phyloP scores from a whole-genome alignment of 2,797 vertebrate species.

The Bradypodion ventrale region DNA sequence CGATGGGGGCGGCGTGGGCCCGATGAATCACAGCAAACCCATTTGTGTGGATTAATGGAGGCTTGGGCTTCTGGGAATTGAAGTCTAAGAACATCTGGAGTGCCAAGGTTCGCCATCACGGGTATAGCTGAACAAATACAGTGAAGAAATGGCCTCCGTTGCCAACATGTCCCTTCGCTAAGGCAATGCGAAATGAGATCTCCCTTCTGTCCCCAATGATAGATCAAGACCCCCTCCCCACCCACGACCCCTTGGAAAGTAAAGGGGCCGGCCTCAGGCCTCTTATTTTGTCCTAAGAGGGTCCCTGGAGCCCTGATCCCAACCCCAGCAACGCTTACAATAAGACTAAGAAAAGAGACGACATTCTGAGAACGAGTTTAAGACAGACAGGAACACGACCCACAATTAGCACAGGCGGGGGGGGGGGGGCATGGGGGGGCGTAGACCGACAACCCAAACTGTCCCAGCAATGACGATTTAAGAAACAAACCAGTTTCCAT shows the following conservation, averaged over 20 bases:
- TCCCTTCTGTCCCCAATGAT: neutral
- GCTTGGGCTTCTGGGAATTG: no score
- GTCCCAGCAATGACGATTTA: neutral
- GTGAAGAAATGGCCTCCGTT: neutral
- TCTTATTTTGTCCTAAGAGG: no score
- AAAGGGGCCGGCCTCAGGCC: neutral
- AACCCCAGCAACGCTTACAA: neutral
- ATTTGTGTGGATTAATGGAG: no score
- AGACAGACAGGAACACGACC: no score
- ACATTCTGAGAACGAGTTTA: neutral
- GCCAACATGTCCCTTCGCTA: no score
- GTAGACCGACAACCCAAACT: neutral
- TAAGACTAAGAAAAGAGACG: neutral
- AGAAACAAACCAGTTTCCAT: neutral
- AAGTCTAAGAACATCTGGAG: no score
- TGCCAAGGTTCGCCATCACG: no score
- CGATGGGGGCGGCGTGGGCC: no score
- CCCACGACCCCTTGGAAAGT: no score
- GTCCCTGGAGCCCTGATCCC: no score
- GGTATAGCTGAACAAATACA: neutral
- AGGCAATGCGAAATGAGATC: neutral
- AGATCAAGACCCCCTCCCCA: neutral
- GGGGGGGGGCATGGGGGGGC: neutral
- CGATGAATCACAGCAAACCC: no score
- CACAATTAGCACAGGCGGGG: neutral